These are phyloP conservation scores for Alcedo atthis DNA, from an alignment of 2,797 vertebrate species.

Conservation along the genomic window DNA sequence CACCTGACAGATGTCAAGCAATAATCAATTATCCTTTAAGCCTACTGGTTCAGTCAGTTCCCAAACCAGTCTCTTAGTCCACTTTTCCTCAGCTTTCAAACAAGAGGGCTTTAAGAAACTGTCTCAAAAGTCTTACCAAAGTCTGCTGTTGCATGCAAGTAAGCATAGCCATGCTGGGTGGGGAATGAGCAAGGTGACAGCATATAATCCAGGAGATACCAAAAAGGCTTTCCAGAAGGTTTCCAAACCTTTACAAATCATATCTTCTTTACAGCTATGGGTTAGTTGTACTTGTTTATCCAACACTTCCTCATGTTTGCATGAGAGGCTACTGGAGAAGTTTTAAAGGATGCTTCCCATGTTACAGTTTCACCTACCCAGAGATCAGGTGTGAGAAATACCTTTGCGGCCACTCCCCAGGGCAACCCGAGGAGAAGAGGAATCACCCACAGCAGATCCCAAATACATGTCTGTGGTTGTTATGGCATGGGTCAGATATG, in stretches of 20 bases:
- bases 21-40: not conserved
- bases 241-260: not conserved
- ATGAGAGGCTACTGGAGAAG: not conserved
- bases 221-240: not conserved
- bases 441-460: not conserved
- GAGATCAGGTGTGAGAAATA: not conserved
- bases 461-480: not conserved
- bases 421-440: not conserved
- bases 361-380: not conserved
- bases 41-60: not conserved
- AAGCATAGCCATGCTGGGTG: not conserved
- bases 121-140: not conserved
- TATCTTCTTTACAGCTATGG: not conserved
- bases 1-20: not conserved
- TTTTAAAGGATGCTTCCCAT: not conserved
- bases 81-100: not conserved
- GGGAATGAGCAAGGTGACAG: not conserved
- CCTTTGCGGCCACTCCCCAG: not conserved
- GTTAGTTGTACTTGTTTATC: not conserved
- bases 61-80: not conserved
- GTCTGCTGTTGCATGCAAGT: not conserved
- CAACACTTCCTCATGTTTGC: not conserved
- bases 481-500: not conserved
- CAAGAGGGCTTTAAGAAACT: accelerated
- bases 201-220: not conserved